phyloP scores from a whole-genome alignment of 1,140 invertebrate genomes.

The Palaemon carinicauda region DNA sequence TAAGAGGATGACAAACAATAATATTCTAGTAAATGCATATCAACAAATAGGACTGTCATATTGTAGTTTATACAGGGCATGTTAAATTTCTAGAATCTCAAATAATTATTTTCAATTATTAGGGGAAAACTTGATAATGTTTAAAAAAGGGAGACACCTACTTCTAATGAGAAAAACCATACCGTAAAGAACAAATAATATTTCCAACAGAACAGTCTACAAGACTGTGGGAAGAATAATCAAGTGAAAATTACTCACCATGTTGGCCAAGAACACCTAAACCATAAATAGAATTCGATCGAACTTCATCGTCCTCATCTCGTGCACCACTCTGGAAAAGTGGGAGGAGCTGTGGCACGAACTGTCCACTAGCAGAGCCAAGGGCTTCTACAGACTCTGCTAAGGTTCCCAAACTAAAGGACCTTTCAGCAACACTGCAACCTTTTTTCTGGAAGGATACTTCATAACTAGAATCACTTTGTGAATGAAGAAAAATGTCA shows the following conservation, averaged over 20 bases:
- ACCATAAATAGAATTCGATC: constrained; percentile 80
- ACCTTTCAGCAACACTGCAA: constrained; percentile 72
- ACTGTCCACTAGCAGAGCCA: constrained; percentile 68
- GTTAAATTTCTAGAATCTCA: no score
- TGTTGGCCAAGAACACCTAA: constrained; percentile 74
- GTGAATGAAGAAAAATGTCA: no score
- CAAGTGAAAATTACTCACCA: constrained; percentile 23
- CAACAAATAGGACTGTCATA: no score
- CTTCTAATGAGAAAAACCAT: no score
- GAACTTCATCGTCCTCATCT: constrained; percentile 75
- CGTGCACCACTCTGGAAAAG: constrained; percentile 71
- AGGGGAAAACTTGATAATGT: background rate
- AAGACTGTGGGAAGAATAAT: background rate
- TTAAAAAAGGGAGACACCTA: no score
- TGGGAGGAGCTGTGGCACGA: constrained; percentile 72
- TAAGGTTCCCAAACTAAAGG: constrained; percentile 77
- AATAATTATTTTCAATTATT: no score
- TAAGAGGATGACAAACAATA: no score
- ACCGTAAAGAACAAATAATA: no score
- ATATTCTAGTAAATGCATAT: no score
- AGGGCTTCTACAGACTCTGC: constrained; percentile 77
- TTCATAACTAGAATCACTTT: no score
- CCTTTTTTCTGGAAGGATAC: constrained; percentile 68
- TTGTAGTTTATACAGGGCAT: no score
- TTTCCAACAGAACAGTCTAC: no score